phyloP scores from a whole-genome alignment of 2,888 invertebrate genomes.

The Peribatodes rhomboidaria region DNA sequence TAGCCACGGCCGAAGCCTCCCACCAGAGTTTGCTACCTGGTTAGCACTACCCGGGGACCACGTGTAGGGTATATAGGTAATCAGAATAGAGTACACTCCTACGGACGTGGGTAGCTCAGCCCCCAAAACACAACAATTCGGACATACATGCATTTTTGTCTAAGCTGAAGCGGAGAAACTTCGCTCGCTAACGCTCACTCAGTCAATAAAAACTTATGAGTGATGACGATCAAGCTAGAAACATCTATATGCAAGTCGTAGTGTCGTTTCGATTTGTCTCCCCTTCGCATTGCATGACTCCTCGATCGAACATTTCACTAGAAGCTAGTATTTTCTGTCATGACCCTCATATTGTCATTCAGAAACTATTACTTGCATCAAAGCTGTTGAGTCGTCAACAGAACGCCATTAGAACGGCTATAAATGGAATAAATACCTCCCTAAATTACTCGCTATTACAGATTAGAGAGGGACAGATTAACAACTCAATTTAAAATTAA shows the following conservation, averaged over 20 bases:
- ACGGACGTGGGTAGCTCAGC: too few species aligned
- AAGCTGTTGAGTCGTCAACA: conserved; percentile 23
- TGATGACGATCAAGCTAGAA: too few species aligned
- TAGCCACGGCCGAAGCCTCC: too few species aligned
- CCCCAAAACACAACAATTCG: too few species aligned
- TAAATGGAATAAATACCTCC: conserved; percentile 27
- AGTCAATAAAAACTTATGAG: too few species aligned
- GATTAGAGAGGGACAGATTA: neutral
- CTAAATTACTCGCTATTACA: neutral
- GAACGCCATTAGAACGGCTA: conserved; percentile 19
- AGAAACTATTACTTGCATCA: conserved; percentile 19
- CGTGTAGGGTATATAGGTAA: too few species aligned
- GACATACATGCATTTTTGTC: too few species aligned
- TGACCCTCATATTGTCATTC: conserved; percentile 4
- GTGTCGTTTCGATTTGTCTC: neutral
- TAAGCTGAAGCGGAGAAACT: too few species aligned
- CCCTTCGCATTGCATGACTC: neutral
- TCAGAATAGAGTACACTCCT: too few species aligned
- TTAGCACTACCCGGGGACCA: too few species aligned
- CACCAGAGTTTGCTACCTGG: too few species aligned
- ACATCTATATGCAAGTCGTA: neutral
- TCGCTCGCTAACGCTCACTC: too few species aligned
- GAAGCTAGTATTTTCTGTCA: neutral
- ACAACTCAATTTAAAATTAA: neutral
- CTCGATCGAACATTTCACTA: neutral